phyloP scores from a whole-genome alignment of 1,140 invertebrate genomes.

The Cataglyphis hispanica region DNA sequence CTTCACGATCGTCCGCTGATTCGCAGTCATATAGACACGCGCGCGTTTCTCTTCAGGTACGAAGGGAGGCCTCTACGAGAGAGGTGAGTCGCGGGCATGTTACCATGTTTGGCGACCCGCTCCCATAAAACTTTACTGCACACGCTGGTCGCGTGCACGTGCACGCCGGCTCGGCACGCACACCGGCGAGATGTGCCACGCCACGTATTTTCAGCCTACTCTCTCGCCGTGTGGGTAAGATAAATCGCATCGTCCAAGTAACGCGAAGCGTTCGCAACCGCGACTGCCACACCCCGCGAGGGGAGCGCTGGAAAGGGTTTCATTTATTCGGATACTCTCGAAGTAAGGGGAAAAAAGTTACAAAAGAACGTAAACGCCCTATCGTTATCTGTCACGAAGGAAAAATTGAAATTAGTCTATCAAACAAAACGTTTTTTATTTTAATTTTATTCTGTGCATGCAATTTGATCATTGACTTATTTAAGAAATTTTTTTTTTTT shows the following conservation, averaged over 20 bases:
- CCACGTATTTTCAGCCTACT: slow-evolving; percentile 55
- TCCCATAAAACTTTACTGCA: slow-evolving; percentile 76
- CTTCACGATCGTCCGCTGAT: neutral
- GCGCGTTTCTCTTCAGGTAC: slow-evolving; percentile 25
- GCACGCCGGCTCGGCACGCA: slow-evolving; percentile 11
- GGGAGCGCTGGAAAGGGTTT: slow-evolving; percentile 3
- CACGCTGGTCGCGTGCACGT: slow-evolving; percentile 48
- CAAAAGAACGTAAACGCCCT: neutral
- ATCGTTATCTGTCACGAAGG: neutral
- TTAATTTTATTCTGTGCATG: neutral
- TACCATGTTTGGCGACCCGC: slow-evolving; percentile 79
- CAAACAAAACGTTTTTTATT: neutral
- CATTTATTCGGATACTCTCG: slow-evolving; percentile 25
- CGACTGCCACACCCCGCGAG: slow-evolving; percentile 40
- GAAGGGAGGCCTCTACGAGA: slow-evolving; percentile 33
- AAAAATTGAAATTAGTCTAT: neutral
- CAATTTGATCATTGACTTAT: neutral
- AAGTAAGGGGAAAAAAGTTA: neutral
- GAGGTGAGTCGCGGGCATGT: slow-evolving; percentile 60
- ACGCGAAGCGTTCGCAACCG: slow-evolving; percentile 22
- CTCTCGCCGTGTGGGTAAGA: slow-evolving; percentile 62
- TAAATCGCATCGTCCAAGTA: slow-evolving; percentile 73
- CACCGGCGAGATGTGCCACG: neutral
- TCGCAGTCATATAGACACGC: neutral
- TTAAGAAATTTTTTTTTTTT: neutral